Evolutionary conservation across 2,113 vertebrate genomes (phyloP), one percentile per base, ranked within the genome.

Genomic region (Scomber colias): DNA sequence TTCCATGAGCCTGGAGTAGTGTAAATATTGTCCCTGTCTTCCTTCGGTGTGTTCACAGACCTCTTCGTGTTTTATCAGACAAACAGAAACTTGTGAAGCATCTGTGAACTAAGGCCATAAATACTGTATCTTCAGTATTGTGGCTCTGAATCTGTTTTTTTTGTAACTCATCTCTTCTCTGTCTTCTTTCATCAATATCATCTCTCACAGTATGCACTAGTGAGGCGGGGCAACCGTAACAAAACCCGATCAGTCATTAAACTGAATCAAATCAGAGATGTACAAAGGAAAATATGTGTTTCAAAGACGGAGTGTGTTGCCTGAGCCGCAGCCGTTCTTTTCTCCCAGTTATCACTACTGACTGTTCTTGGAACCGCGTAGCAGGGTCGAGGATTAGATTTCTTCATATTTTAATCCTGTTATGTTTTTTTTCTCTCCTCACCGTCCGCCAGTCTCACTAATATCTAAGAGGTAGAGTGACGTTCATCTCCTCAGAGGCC

Each of bases 351-450:
- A 71, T 75, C 48, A 54, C 3, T 13, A n/a, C 57, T 21, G 17
- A 16, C 40, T 63, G 31, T 53, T 76, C 75, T 68, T 59, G 11
- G 31, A 70, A 70, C 8, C 2, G 2, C 9, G 40, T 16, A 27
- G 24, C 49, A 48, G 35, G 7, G 30, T 10, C 0, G 6, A 68
- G 75, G 79, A 90, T 90, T 85, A 78, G 72, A 82, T 89, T 71
- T 83, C n/a, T 8, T 71, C 21, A 82, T 78, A 64, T 79, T 74
- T 72, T 88, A 90, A 92, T 88, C 80, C 77, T 44, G 44, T 86
- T 82, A 81, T 35, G 8, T 19, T 60, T 31, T 56, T 73, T 50
- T 3, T 3, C 24, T 3, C 24, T 27, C 24, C 75, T 75, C n/a
- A 50, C 14, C 11, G 63, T 79, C 31, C 66, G 65, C 78, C 48